phyloP scores from a whole-genome alignment of 2,888 invertebrate species.

The Ophonus ardosiacus region DNA sequence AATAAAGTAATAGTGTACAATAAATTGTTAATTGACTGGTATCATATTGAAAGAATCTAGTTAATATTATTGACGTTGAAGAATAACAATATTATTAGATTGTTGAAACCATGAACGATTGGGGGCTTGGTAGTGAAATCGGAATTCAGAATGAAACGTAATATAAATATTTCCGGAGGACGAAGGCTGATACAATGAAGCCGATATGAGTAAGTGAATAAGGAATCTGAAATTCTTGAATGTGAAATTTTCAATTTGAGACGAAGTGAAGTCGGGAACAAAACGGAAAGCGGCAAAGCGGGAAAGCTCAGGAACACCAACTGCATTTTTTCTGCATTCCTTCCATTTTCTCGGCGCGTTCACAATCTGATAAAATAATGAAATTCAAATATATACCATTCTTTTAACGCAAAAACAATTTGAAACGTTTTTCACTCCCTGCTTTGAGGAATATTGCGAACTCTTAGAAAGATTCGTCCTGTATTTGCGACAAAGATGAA shows the following conservation, averaged over 20 bases:
- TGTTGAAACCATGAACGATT: not conserved
- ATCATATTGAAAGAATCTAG: not conserved
- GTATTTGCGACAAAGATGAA: conserved; percentile 34
- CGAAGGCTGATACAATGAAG: conserved; percentile 32
- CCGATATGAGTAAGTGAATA: conserved; percentile 36
- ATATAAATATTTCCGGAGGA: conserved; percentile 33
- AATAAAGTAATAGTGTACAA: no score
- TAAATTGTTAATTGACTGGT: not conserved
- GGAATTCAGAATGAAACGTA: conserved; percentile 27
- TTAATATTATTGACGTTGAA: not conserved
- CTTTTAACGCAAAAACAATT: conserved; percentile 59
- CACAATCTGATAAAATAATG: conserved; percentile 53
- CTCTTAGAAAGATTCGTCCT: conserved; percentile 51
- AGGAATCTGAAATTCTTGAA: conserved; percentile 47
- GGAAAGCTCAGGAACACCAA: conserved; percentile 18
- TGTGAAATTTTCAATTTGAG: conserved; percentile 47
- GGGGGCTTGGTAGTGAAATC: not conserved
- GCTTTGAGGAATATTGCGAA: conserved; percentile 54
- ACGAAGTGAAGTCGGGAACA: conserved; percentile 3
- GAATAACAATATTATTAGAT: not conserved
- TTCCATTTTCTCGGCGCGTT: conserved; percentile 21
- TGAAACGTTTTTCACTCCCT: conserved; percentile 51
- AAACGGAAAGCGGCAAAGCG: conserved; percentile 19
- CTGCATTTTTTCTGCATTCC: conserved; percentile 58
- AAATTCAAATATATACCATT: conserved; percentile 59